Base-by-base conservation (phyloP, 2,797 vertebrate genomes). In the Benthosema pterotum region DNA sequence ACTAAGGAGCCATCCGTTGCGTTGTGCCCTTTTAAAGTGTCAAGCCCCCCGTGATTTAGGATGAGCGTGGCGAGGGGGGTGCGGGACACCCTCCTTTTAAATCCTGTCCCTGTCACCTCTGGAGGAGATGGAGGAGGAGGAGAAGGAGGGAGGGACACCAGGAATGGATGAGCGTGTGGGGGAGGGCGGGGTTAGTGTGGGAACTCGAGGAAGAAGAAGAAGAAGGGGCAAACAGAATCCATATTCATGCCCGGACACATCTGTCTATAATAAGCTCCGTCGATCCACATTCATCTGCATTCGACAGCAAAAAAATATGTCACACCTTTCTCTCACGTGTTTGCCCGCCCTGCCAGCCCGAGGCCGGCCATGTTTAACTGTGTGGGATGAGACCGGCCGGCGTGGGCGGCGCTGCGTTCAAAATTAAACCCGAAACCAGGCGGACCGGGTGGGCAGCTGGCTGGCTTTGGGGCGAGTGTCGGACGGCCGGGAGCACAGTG, bases 21-120 rank as follows among this genome's bases (percentile, higher is more conserved):
- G 76, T 65, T 72, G 72, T 86, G 87, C 79, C 86, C 90, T 91
- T 91, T 90, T 79, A 89, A 90, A 85, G 73, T 88, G 87, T 89
- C 91, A 86, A 53, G 78, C 85, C n/a, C n/a, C n/a, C n/a, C 74
- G 75, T 87, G 89, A 92, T 92, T 89, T 87, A 87, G 77, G 84
- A 85, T 80, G 77, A 79, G 78, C 69, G 75, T 48, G 67, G 22
- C 22, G 22, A 25, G 22, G 22, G 22, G 72, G 74, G 71, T 75
- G 73, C 60, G 60, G 77, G 79, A 75, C 60, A 45, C 55, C 71
- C 78, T 74, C 72, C 77, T 60, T 80, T 8, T 68, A 77, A 72
- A 79, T 71, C 78, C 22, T 69, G 59, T 63, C 69, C 65, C 72
- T 48, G 72, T 79, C 72, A 79, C 80, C 66, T 78, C 57, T 63